These are phyloP conservation scores for Cranoglanis bouderius DNA, from an alignment of 2,113 vertebrate species.

Conservation along the genomic window DNA sequence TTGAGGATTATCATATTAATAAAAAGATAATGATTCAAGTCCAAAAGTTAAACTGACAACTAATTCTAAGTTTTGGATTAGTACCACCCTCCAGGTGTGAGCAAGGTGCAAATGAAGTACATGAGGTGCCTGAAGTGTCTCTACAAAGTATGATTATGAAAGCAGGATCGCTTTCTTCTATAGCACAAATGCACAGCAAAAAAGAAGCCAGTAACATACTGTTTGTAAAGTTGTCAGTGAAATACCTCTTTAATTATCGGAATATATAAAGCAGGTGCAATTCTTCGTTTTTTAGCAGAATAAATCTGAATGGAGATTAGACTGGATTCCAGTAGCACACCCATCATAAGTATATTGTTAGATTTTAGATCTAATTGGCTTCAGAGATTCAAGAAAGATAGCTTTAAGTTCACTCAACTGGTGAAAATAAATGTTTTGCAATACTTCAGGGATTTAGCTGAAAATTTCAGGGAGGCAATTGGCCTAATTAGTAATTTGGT, in stretches of 20 bases:
- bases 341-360: neutral
- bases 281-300: neutral
- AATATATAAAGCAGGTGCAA: neutral
- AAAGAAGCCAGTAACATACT: neutral
- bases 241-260: too few species aligned
- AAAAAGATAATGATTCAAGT: neutral
- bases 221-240: neutral
- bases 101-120: neutral
- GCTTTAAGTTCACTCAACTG: neutral
- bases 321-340: too few species aligned
- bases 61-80: neutral
- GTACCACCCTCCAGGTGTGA: too few species aligned
- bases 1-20: neutral
- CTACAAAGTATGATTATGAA: neutral
- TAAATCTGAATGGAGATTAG: conserved; percentile 2
- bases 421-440: conserved; percentile 5
- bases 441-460: neutral
- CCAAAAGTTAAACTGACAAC: neutral
- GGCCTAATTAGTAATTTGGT: neutral
- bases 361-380: neutral
- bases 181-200: neutral
- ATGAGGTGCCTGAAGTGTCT: neutral
- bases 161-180: neutral
- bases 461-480: too few species aligned
- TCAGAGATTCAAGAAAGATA: neutral